Percentiles rank a stretch among this genome's conserved stretches.
These are phyloP conservation scores for Brachionus manjavacas DNA, from an alignment of 1,140 invertebrate genomes.

Conservation along the genomic window DNA sequence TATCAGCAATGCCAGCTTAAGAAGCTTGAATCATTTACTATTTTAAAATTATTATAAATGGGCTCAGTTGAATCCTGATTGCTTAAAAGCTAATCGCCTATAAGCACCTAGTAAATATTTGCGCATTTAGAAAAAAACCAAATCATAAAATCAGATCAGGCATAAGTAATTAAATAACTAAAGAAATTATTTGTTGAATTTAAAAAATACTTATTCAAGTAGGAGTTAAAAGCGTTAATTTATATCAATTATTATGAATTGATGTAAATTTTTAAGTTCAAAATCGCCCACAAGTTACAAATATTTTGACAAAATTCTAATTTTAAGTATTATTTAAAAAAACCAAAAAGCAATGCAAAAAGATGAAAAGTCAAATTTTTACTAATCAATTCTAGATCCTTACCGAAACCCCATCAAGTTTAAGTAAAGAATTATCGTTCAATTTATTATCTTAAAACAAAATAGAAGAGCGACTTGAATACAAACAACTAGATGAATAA, in stretches of 20 bases:
- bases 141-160: background rate
- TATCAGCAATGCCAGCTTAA: background rate
- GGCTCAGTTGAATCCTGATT: background rate
- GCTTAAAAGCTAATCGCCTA: background rate
- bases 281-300: constrained; percentile 19
- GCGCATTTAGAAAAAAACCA: background rate
- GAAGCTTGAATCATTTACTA: background rate
- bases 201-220: background rate
- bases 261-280: background rate
- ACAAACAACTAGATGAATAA: background rate
- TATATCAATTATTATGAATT: background rate
- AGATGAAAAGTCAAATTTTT: background rate
- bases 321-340: background rate
- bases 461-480: background rate
- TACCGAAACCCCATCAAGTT: background rate
- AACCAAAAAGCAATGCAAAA: background rate
- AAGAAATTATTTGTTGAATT: background rate
- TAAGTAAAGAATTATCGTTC: background rate
- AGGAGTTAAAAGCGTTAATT: background rate
- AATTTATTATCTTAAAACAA: background rate
- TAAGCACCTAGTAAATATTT: background rate
- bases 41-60: background rate
- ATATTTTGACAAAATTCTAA: constrained; percentile 21
- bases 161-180: background rate
- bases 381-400: background rate